Percentiles rank a stretch among this genome's conserved stretches.
These are phyloP conservation scores for Drosophila sp. DNA, from an alignment of 1,140 invertebrate species.

Conservation along the genomic window DNA sequence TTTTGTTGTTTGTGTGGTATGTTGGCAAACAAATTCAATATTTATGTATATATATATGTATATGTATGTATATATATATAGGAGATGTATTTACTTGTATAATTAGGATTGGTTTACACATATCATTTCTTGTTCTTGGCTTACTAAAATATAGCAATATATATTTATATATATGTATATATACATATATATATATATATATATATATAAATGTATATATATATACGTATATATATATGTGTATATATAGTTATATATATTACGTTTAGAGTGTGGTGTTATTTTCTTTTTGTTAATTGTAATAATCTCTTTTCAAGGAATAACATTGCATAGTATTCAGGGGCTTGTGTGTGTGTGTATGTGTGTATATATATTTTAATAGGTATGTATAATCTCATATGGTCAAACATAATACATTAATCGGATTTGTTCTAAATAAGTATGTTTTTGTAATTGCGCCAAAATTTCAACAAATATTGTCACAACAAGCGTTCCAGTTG, in stretches of 20 bases:
- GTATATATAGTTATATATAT: neutral
- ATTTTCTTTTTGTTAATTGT: constrained; percentile 51
- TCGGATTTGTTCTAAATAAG: constrained; percentile 2
- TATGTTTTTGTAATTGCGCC: neutral
- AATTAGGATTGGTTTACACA: constrained; percentile 69
- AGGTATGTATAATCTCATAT: constrained; percentile 14
- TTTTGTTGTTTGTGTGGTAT: constrained; percentile 35
- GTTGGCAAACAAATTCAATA: constrained; percentile 63
- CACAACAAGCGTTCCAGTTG: too few species aligned
- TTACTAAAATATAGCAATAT: constrained; percentile 73
- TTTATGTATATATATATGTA: constrained; percentile 40
- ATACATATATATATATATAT: constrained; percentile 42
- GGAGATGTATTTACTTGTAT: constrained; percentile 45
- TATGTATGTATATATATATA: constrained; percentile 25
- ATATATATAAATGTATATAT: constrained; percentile 32
- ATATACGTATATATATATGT: constrained; percentile 28
- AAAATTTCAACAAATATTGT: neutral
- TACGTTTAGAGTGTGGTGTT: constrained; percentile 30
- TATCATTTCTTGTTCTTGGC: constrained; percentile 59
- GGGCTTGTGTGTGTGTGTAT: constrained; percentile 61
- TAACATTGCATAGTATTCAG: constrained; percentile 77
- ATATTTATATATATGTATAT: constrained; percentile 36
- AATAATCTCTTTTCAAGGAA: constrained; percentile 81
- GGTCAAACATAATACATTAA: constrained; percentile 73
- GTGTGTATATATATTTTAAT: constrained; percentile 14